A percentile compares a stretch with the other conserved stretches of the same genome.
These are phyloP conservation scores for Mungos mungo DNA, from an alignment of 2,113 vertebrate genomes.

Conservation along the genomic window DNA sequence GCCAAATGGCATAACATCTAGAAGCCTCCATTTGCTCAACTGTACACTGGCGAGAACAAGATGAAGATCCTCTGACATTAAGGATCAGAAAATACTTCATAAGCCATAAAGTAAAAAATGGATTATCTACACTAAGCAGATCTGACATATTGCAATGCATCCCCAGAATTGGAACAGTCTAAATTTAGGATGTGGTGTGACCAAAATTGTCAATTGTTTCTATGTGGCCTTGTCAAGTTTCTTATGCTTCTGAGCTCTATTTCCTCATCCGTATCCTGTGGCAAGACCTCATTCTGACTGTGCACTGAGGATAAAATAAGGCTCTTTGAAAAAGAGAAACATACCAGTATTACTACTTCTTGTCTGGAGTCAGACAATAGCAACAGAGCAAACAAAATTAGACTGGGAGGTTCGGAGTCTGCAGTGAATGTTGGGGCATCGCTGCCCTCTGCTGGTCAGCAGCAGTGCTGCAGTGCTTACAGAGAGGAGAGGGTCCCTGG, in stretches of 20 bases:
- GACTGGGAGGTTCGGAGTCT: not conserved
- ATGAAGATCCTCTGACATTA: not conserved
- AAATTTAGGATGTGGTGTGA: not conserved
- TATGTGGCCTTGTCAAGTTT: not conserved
- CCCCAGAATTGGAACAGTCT: not conserved
- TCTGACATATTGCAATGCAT: not conserved
- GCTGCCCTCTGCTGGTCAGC: slow-evolving; percentile 66
- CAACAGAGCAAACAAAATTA: not conserved
- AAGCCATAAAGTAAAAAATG: not conserved
- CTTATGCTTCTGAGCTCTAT: not conserved
- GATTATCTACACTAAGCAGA: not conserved
- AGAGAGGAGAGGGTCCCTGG: not conserved
- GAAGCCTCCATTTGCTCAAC: not conserved
- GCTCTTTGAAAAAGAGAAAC: not conserved
- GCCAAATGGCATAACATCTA: not conserved
- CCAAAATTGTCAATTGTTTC: not conserved
- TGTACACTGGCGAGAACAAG: not conserved
- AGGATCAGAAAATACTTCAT: not conserved
- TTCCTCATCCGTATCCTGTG: not conserved
- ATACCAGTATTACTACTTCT: not conserved
- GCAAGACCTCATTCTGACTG: not conserved
- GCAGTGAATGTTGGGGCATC: not conserved
- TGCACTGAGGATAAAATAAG: not conserved
- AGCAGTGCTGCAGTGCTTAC: not conserved
- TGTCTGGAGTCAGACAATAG: not conserved